phyloP scores from a whole-genome alignment of 2,888 invertebrate genomes.

The Drosophila setosimentum region DNA sequence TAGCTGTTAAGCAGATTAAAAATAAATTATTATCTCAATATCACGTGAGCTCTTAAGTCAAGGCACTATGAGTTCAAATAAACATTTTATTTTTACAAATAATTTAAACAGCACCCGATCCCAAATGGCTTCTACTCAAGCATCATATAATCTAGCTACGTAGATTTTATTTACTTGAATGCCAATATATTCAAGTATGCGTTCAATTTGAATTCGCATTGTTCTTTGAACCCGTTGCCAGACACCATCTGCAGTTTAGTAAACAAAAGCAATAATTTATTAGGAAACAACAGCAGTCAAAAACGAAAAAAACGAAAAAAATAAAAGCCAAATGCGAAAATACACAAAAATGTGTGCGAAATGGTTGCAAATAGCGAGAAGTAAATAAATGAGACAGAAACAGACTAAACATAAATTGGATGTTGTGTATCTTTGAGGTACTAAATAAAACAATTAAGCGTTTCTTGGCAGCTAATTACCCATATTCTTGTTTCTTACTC shows the following conservation, averaged over 20 bases:
- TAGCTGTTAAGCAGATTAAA: not conserved
- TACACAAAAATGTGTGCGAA: slow-evolving; percentile 3
- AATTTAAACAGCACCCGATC: slow-evolving; percentile 1
- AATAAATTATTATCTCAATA: not conserved
- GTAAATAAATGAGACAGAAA: slow-evolving; percentile 1
- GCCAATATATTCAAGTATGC: slow-evolving; percentile 15
- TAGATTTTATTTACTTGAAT: slow-evolving; percentile 1
- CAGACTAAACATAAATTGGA: not conserved
- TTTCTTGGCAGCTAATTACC: slow-evolving; percentile 3
- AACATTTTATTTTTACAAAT: not conserved
- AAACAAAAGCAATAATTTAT: slow-evolving; percentile 37
- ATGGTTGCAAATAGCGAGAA: slow-evolving; percentile 14
- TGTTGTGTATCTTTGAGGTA: slow-evolving; percentile 8
- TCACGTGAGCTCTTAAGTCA: too few relatives aligned
- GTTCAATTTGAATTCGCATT: slow-evolving; percentile 15
- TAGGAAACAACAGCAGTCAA: slow-evolving; percentile 24
- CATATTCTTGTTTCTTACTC: not conserved
- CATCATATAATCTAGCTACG: not conserved
- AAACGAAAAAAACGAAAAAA: not conserved
- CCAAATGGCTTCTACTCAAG: not conserved
- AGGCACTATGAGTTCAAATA: not conserved
- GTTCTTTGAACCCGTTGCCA: slow-evolving; percentile 28
- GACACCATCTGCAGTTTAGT: slow-evolving; percentile 11
- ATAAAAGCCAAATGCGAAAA: not conserved
- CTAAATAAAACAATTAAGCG: slow-evolving; percentile 1